Conservation (phyloP, 2,113 vertebrate genomes). For the Clarias magur region DNA sequence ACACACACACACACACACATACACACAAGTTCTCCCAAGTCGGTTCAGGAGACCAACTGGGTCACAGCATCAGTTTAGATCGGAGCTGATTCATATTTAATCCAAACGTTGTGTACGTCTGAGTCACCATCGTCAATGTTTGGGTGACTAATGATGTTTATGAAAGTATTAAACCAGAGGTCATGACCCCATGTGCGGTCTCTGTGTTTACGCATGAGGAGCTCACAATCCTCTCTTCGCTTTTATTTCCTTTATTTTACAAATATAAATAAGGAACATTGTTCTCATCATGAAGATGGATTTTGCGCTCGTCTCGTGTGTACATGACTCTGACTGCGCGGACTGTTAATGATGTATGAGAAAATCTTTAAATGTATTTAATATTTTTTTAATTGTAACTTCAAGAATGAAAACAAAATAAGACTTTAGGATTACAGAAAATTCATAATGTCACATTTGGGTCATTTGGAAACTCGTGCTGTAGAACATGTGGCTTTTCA, state of each 20-base stretch:
- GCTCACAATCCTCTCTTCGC: not conserved
- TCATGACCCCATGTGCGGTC: not conserved
- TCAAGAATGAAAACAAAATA: too few species aligned
- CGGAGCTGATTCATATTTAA: not conserved
- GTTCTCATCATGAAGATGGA: not conserved
- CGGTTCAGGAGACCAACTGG: not conserved
- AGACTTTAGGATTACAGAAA: not conserved
- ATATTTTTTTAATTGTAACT: too few species aligned
- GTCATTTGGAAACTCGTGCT: not conserved
- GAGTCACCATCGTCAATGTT: conserved; percentile 11
- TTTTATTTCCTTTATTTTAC: not conserved
- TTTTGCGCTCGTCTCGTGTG: not conserved
- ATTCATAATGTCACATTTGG: not conserved
- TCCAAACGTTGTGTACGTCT: not conserved
- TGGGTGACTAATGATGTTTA: not conserved
- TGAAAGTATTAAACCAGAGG: not conserved
- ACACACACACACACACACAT: not conserved
- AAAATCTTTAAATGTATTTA: too few species aligned
- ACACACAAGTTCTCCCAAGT: not conserved
- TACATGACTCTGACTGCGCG: not conserved
- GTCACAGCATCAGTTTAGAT: not conserved
- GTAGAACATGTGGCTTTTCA: not conserved
- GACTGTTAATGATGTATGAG: not conserved
- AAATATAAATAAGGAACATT: not conserved
- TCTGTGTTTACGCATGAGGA: not conserved